These are phyloP conservation scores for Otocyon megalotis DNA, from an alignment of 2,113 vertebrate species.

Conservation along the genomic window DNA sequence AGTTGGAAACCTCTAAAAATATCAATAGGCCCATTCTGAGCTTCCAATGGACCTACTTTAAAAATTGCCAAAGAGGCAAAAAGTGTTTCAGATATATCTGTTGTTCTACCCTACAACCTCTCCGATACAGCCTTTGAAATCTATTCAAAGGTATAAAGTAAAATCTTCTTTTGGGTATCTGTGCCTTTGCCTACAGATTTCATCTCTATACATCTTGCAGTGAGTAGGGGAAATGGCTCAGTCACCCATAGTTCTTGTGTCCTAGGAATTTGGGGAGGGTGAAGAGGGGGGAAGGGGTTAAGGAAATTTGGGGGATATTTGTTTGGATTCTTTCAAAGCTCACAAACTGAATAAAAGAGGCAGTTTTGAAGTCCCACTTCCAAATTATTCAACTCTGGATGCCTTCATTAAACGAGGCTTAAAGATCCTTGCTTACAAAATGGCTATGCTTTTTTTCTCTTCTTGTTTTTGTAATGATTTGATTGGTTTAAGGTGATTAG, in stretches of 20 bases:
- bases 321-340: slow-evolving; percentile 24
- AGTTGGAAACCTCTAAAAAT: neutral
- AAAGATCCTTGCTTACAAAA: slow-evolving; percentile 50
- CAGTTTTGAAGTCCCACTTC: slow-evolving; percentile 46
- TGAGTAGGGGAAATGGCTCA: neutral
- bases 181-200: neutral
- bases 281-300: neutral
- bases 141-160: neutral
- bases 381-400: neutral
- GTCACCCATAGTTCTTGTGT: neutral
- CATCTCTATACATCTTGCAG: neutral
- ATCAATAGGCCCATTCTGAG: neutral
- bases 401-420: neutral
- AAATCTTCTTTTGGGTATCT: neutral
- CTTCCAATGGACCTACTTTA: neutral
- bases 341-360: slow-evolving; percentile 42
- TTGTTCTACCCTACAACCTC: neutral
- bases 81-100: neutral
- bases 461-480: slow-evolving; percentile 23
- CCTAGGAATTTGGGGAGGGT: neutral
- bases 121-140: neutral
- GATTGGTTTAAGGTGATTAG: neutral
- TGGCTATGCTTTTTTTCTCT: neutral
- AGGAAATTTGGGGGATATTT: neutral
- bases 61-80: neutral